Evolutionary conservation across 2,797 vertebrate genomes (phyloP), one percentile per base, ranked within the genome.

Genomic region (Epinephelus awoara): DNA sequence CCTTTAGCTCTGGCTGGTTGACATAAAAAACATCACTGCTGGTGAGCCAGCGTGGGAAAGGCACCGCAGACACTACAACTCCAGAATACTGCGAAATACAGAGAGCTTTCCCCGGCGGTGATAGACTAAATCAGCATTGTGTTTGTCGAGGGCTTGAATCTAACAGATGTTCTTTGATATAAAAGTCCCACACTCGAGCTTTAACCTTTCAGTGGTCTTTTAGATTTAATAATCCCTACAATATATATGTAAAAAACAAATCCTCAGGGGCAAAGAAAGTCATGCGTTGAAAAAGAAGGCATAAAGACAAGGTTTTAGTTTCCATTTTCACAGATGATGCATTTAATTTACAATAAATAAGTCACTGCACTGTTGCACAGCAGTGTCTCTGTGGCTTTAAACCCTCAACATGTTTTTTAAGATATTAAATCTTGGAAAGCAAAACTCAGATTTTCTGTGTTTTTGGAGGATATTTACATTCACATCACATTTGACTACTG

Each of bases 261-360:
- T 12, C 8, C 4, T 38, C 10, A 2, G 13, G 18, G 12, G 6
- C 42, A 54, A 49, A 23, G n/a, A 83, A 18, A 51, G 5, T 21
- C 18, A 14, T 6, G 19, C 15, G 54, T 57, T 40, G 1, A 46
- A 61, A 61, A 50, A n/a, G 12, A 49, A 64, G 21, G 27, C 18
- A 25, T 10, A 5, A 21, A 4, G n/a, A 11, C 27, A 14, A 10
- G 11, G 1, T 42, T 64, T 56, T 64, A 47, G 25, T 52, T 65
- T 47, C 27, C 29, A 21, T 57, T 77, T n/a, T 63, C 14, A 50
- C 5, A 42, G 54, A 38, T 44, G 18, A 50, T 27, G 5, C 5
- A 49, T 65, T 62, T 34, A 10, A 72, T 79, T 72, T 81, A 6
- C 19, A 70, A 50, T 51, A 59, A 72, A 70, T 34, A 51, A 51